Base-by-base conservation (phyloP, 2,888 invertebrate genomes). In the Netelia virgata region DNA sequence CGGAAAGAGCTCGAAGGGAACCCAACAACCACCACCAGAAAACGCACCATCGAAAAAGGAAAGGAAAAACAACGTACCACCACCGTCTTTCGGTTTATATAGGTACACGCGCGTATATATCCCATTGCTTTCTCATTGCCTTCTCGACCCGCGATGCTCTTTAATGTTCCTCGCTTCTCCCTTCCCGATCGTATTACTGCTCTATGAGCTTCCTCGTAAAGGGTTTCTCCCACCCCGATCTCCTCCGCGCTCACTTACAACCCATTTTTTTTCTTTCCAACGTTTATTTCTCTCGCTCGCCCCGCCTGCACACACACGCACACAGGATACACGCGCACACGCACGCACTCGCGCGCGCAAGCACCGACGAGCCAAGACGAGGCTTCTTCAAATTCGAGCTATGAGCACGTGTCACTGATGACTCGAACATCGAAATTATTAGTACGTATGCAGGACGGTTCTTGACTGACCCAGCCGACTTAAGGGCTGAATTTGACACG, bases 61-160 rank as follows among this genome's bases (percentile, higher is more conserved):
- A 47, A 55, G 43, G 43, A 70, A 63, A 64, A 75, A 75, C 76
- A 61, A 9, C 18, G 36, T 50, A 18, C 69, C 53, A 70, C 69
- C 78, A 70, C 69, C 78, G 70, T 69, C 69, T 70, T 78, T 78
- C 70, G 36, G 70, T 20, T 20, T 69, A 61, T 69, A 68, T 77
- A n/a, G n/a, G n/a, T n/a, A 20, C 47, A 47, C 14, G 14, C 14
- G 14, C 47, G 5, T 47, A 53, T 69, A 63, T 73, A 50, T 78
- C 64, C 78, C 72, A 72, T 83, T 85, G 86, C 82, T 78, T 84
- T 84, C 82, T 76, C 84, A 77, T 81, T 81, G 79, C 73, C 74
- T 75, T 77, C 66, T 81, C 74, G 69, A 53, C 50, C 55, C 43
- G 20, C 61, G 47, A 66, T 43, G 73, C 47, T 81, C 83, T 81